Conservation (phyloP, 2,888 invertebrate species). For the Limnephilus rhombicus region DNA sequence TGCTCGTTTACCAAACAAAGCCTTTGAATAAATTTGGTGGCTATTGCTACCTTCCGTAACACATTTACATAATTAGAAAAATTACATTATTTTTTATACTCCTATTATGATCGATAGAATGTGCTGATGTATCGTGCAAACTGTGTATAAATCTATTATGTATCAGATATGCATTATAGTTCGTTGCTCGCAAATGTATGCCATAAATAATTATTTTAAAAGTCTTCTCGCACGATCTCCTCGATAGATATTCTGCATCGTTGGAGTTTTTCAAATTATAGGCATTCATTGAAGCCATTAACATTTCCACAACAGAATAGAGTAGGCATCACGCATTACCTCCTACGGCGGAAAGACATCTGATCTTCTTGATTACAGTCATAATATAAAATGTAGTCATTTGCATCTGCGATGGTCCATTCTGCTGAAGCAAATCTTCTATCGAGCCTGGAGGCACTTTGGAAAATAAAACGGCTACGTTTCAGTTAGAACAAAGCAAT, state of each 20-base stretch:
- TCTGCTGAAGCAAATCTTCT: no score
- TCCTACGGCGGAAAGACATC: conserved; percentile 19
- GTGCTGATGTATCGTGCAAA: neutral
- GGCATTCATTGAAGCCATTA: neutral
- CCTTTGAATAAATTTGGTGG: no score
- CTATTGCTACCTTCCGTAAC: no score
- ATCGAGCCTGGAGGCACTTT: conserved; percentile 6
- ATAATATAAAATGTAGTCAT: conserved; percentile 29
- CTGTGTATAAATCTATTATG: neutral
- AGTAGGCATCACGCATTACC: neutral
- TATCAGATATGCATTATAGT: neutral
- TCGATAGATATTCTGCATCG: neutral
- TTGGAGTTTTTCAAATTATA: neutral
- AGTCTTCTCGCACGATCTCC: neutral
- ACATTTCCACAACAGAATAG: neutral
- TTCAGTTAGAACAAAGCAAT: neutral
- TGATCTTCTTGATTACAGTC: conserved; percentile 29
- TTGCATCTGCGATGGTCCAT: conserved; percentile 33
- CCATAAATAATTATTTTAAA: neutral
- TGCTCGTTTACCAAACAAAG: no score
- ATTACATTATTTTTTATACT: neutral
- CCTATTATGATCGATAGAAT: neutral
- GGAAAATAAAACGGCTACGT: neutral
- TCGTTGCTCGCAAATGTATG: neutral
- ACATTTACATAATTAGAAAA: no score